phyloP scores from a whole-genome alignment of 2,797 vertebrate genomes.

The Helostoma temminkii region DNA sequence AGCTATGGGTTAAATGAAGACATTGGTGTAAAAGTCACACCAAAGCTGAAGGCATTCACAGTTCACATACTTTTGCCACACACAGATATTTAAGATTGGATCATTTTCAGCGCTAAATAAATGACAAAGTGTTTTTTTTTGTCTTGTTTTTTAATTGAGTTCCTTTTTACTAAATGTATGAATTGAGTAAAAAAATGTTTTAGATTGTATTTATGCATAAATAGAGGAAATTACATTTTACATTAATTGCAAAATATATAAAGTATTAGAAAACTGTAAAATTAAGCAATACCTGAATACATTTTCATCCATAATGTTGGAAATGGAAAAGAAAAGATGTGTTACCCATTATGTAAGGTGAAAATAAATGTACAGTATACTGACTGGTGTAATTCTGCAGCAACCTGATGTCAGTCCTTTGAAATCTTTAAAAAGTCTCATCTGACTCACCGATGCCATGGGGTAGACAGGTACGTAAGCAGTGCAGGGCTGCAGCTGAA shows the following conservation, averaged over 20 bases:
- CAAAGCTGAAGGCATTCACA: too few relatives aligned
- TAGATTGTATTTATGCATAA: too few relatives aligned
- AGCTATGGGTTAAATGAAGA: too few relatives aligned
- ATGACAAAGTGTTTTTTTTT: too few relatives aligned
- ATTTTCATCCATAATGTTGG: not conserved
- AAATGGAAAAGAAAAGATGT: not conserved
- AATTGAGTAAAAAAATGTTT: too few relatives aligned
- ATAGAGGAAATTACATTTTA: too few relatives aligned
- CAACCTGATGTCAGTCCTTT: conserved; percentile 44
- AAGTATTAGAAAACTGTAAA: too few relatives aligned
- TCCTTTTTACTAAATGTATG: too few relatives aligned
- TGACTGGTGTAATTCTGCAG: conserved; percentile 11
- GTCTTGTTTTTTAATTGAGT: too few relatives aligned
- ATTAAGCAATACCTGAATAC: not conserved
- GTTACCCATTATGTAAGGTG: not conserved
- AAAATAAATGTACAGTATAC: not conserved
- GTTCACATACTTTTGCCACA: not conserved
- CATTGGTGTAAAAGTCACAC: too few relatives aligned
- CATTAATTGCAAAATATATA: too few relatives aligned
- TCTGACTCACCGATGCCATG: conserved; percentile 89
- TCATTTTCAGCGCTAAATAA: not conserved
- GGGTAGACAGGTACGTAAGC: conserved; percentile 95
- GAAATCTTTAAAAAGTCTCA: conserved; percentile 22
- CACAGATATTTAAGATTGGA: too few relatives aligned
- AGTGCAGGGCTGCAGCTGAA: conserved; percentile 94